Evolutionary conservation across 2,888 invertebrate species (phyloP).

Genomic region (Melangyna quadrimaculata): DNA sequence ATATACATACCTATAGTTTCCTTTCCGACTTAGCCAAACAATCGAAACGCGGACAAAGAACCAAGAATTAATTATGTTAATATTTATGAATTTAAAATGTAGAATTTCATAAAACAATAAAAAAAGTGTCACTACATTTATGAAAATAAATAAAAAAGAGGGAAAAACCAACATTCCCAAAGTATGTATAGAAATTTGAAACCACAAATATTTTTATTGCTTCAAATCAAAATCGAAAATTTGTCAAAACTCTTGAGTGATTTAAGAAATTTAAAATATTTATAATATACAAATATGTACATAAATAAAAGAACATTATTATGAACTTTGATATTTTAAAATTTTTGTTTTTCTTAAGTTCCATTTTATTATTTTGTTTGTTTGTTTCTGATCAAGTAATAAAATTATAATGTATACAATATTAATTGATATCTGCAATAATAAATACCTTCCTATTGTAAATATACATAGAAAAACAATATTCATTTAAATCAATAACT

Average conservation of each 20-base stretch:
- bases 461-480: background rate
- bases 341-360: background rate
- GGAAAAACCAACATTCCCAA: background rate
- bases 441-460: no score
- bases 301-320: background rate
- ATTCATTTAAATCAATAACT: slow-evolving; percentile 3
- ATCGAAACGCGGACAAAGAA: no score
- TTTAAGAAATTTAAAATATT: background rate
- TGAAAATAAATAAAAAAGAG: background rate
- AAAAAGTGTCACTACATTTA: background rate
- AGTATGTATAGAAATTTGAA: background rate
- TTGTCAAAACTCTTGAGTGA: slow-evolving; percentile 23
- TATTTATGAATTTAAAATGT: no score
- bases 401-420: slow-evolving; percentile 6
- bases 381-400: background rate
- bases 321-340: background rate
- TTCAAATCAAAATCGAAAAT: background rate
- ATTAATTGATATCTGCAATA: background rate
- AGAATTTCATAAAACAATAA: background rate
- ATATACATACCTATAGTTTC: no score
- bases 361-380: background rate
- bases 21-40: no score
- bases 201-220: slow-evolving; percentile 13
- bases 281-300: no score
- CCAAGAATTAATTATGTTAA: no score